Conservation (phyloP, 1,140 invertebrate species). For the Atopsyche davidsoni region DNA sequence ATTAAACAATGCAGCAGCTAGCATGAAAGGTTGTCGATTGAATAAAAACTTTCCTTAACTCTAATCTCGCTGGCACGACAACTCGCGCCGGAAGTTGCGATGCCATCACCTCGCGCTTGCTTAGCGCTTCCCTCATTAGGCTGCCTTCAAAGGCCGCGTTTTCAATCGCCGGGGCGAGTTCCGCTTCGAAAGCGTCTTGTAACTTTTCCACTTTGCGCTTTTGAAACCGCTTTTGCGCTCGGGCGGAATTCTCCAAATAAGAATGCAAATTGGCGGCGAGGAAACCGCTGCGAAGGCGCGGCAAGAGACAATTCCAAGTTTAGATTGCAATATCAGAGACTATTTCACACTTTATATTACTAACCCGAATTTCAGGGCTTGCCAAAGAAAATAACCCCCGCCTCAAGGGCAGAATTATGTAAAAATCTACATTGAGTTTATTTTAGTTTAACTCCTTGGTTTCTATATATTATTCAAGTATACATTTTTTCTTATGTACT, state of each 20-base stretch:
- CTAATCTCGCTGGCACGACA: too few species aligned
- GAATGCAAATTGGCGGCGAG: constrained; percentile 28
- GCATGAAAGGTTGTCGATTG: too few species aligned
- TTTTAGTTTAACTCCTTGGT: too few species aligned
- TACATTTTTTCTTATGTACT: too few species aligned
- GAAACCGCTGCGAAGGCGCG: constrained; percentile 13
- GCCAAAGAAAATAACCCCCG: not conserved
- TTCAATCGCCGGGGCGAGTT: constrained; percentile 17
- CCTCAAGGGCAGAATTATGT: too few species aligned
- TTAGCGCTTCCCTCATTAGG: too few species aligned
- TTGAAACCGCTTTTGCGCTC: constrained; percentile 15
- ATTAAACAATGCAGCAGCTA: too few species aligned
- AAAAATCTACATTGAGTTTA: too few species aligned
- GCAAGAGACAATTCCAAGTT: constrained; percentile 31
- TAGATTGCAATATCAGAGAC: constrained; percentile 30
- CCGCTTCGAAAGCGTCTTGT: constrained; percentile 21
- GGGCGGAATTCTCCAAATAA: constrained; percentile 28
- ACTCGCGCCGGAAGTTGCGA: too few species aligned
- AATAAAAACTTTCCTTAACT: too few species aligned
- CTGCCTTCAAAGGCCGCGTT: constrained; percentile 11
- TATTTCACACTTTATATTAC: constrained; percentile 19
- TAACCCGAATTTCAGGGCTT: not conserved
- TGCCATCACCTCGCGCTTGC: too few species aligned
- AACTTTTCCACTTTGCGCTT: constrained; percentile 30
- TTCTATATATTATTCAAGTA: too few species aligned